Evolutionary conservation across 2,797 vertebrate genomes (phyloP).

Genomic region (Cryptoblepharus egeriae): DNA sequence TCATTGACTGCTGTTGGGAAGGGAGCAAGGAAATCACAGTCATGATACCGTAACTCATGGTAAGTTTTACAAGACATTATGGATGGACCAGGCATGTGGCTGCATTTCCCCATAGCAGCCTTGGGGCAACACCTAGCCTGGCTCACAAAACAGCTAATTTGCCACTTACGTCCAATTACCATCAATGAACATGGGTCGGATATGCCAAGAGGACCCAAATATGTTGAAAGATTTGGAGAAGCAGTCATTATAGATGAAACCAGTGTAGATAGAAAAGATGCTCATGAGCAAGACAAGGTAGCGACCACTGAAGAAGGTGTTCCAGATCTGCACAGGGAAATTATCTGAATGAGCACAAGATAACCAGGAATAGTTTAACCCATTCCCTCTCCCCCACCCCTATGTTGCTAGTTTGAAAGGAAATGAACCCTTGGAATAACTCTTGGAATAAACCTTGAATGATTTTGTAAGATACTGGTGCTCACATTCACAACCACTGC

Average conservation of each 20-base stretch:
- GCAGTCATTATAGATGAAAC: slow-evolving; percentile 85
- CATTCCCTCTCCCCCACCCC: too few relatives aligned
- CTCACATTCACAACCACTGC: too few relatives aligned
- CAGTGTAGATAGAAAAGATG: slow-evolving; percentile 84
- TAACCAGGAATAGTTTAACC: too few relatives aligned
- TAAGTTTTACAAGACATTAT: neutral
- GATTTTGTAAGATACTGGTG: neutral
- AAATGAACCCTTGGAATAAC: neutral
- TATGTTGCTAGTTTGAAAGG: neutral
- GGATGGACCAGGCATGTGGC: neutral
- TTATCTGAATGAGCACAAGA: too few relatives aligned
- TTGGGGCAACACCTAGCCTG: neutral
- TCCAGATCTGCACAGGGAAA: slow-evolving; percentile 79
- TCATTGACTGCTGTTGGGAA: neutral
- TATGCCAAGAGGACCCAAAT: slow-evolving; percentile 84
- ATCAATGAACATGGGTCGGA: slow-evolving; percentile 80
- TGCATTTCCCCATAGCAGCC: neutral
- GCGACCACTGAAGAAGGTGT: slow-evolving; percentile 81
- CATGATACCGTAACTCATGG: too few relatives aligned
- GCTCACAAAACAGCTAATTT: neutral
- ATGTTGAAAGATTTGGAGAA: slow-evolving; percentile 84
- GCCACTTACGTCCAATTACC: slow-evolving; percentile 80
- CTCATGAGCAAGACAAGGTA: slow-evolving; percentile 84
- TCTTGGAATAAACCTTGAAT: neutral
- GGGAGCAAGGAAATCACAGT: neutral